Evolutionary conservation across 2,797 vertebrate species (phyloP), one percentile per base, ranked within the genome.

Genomic region (Sebastes aleutianus): DNA sequence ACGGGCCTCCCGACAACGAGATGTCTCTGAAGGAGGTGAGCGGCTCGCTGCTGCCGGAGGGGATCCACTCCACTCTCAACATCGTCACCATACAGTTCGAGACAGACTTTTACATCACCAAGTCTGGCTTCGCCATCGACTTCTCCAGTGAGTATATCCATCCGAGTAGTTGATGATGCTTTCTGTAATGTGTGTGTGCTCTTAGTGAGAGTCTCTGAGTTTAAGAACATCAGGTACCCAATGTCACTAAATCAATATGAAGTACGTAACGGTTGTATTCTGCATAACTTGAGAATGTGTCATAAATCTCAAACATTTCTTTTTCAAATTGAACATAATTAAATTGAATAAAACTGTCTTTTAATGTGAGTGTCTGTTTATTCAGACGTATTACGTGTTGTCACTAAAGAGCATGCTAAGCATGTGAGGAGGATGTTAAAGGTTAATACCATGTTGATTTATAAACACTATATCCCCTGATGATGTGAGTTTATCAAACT

Each of bases 41-140:
- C 76, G 98, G 98, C 32, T 99, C 98, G 0, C 96, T 99, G 87
- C 92, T 99, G 88, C 98, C 98, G 4, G 98, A 99, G 76, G 97
- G 98, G 79, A 98, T 99, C 89, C 97, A 99, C 90, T 99, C 98
- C 83, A 99, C 98, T 7, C 98, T 99, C 86, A 99, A 98, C 75
- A 47, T 97, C 9, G 97, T 99, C 74, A 98, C 97, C 69, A 96
- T 99, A 85, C 98, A 99, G 88, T 99, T 99, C 63, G 98, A 99
- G 93, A 99, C 98, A 0, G 98, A 99, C 87, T 99, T 99, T 91
- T 99, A 99, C 85, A 99, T 99, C 93, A 99, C 98, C 92, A 99
- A 99, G 94, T 99, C 98, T 50, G 98, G 98, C 87, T 99, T 99
- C 54, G 98, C 98, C 76, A 98, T 99, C 76, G 97, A 99, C 83